Evolutionary conservation across 1,140 invertebrate genomes (phyloP), one percentile per base, ranked within the genome.

Genomic region (Drosophila repletoides): DNA sequence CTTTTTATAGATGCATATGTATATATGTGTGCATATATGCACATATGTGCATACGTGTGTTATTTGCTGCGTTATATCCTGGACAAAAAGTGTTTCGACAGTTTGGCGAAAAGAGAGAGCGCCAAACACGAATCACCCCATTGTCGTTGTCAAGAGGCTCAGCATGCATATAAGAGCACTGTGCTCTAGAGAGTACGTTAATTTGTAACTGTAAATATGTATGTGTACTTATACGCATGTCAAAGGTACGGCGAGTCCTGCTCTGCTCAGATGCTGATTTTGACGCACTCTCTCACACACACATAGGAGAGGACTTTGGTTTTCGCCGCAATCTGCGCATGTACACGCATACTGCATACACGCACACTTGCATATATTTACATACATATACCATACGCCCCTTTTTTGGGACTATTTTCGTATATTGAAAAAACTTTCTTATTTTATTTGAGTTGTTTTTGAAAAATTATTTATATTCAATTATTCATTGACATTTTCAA

Each of bases 241-340:
- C n/a, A n/a, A 28, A 45, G 12, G 10, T 17, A 9, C 26, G 15
- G 15, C 15, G 12, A 38, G 40, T 15, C 34, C n/a, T 19, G 41
- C 22, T 43, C n/a, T 19, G 41, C 61, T 45, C 55, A 60, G 28
- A 66, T 45, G 55, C 45, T 59, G 43, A 63, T 59, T 43, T 60
- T 51, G 26, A 7, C 21, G 21, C 14, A 15, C 5, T 24, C 36
- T 31, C 28, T 43, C 43, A 15, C 33, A n/a, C 9, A n/a, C n/a
- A n/a, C n/a, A n/a, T n/a, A n/a, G n/a, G 41, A 48, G 53, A 58
- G 43, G 10, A 34, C 3, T 22, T 7, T 15, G 17, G 24, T 41
- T 41, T 29, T 31, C 15, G 21, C 22, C 48, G 34, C 38, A 53
- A 26, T 58, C 26, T 66, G 63, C 63, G 63, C 63, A 66, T 66